These are phyloP conservation scores for Dichetophora obliterata DNA, from an alignment of 2,888 invertebrate genomes.

Conservation along the genomic window DNA sequence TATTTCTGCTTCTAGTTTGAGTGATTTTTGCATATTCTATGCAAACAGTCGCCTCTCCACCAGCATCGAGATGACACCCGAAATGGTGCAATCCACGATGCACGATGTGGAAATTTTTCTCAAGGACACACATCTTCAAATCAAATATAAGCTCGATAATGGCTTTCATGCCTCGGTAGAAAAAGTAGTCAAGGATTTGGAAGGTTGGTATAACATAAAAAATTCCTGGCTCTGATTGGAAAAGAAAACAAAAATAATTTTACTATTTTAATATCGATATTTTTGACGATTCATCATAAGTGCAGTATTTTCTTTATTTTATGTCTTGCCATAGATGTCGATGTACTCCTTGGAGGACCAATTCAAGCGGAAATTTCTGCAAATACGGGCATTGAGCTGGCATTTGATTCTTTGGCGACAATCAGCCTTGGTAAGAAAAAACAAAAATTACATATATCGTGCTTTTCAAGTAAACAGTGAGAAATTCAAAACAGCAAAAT, in stretches of 20 bases:
- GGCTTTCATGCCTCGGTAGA: constrained; percentile 75
- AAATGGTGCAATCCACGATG: constrained; percentile 73
- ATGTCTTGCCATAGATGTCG: constrained; percentile 72
- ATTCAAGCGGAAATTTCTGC: constrained; percentile 80
- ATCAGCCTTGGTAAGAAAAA: constrained; percentile 76
- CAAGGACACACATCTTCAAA: constrained; percentile 75
- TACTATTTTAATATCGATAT: constrained; percentile 1
- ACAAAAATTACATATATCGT: no score
- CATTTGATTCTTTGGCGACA: constrained; percentile 79
- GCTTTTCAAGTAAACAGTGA: no score
- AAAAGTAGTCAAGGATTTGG: constrained; percentile 75
- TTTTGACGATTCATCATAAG: constrained; percentile 6
- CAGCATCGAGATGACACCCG: constrained; percentile 73
- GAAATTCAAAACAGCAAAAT: no score
- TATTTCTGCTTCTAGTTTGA: constrained; percentile 69
- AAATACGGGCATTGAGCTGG: constrained; percentile 83
- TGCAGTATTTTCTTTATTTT: constrained; percentile 28
- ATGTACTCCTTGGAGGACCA: constrained; percentile 81
- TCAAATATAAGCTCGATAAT: constrained; percentile 73
- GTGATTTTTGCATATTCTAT: constrained; percentile 74
- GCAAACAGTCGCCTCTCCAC: constrained; percentile 75
- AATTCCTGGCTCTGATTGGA: neutral
- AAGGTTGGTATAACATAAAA: constrained; percentile 71
- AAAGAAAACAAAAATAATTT: neutral
- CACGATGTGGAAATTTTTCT: constrained; percentile 76